These are phyloP conservation scores for Sepioteuthis lessoniana DNA, from an alignment of 2,888 invertebrate species.

Conservation along the genomic window DNA sequence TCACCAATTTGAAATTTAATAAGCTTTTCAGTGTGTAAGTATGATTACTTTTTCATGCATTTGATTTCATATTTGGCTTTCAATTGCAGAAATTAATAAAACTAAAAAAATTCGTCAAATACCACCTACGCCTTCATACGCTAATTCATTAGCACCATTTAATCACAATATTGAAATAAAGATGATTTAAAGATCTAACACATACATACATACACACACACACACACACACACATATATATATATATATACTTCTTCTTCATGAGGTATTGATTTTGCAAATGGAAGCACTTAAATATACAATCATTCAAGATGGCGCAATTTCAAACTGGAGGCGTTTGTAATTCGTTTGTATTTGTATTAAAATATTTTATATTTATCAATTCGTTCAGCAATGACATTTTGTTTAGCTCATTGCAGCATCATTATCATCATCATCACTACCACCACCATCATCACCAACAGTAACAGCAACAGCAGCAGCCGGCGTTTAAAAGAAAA, in stretches of 20 bases:
- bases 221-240: background rate
- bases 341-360: background rate
- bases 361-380: background rate
- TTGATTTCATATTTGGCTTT: background rate
- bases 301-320: background rate
- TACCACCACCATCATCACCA: no score
- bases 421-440: no score
- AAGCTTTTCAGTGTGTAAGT: background rate
- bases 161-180: background rate
- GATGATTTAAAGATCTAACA: background rate
- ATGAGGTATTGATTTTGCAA: constrained; percentile 21
- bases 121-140: background rate
- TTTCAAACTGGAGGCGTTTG: background rate
- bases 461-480: background rate
- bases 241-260: background rate
- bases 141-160: background rate
- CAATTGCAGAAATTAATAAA: background rate
- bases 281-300: constrained; percentile 23
- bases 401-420: background rate
- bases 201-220: background rate
- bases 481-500: background rate
- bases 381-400: background rate
- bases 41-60: background rate
- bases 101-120: background rate
- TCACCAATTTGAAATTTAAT: background rate